A percentile compares a stretch with the other conserved stretches of the same genome.
Conservation (phyloP, 2,888 invertebrate genomes). For the Gnatocerus cornutus region DNA sequence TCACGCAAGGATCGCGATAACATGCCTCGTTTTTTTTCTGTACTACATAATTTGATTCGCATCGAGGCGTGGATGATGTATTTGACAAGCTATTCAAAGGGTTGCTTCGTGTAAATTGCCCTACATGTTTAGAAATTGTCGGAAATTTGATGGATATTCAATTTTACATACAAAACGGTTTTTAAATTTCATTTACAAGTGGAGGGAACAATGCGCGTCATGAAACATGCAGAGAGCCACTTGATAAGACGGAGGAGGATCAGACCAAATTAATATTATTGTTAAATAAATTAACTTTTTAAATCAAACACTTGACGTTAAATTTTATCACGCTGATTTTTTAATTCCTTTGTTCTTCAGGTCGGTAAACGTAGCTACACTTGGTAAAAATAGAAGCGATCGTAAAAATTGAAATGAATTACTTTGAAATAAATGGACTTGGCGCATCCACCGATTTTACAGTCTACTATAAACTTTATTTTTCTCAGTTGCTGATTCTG, state of each 20-base stretch:
- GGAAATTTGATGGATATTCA: constrained; percentile 45
- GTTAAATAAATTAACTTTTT: background rate
- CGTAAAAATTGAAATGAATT: too few relatives aligned
- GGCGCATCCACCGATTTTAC: too few relatives aligned
- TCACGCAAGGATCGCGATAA: constrained; percentile 38
- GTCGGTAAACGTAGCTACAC: too few relatives aligned
- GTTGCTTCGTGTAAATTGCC: constrained; percentile 45
- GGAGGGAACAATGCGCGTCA: constrained; percentile 21
- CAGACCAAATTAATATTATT: background rate
- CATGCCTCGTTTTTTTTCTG: constrained; percentile 29
- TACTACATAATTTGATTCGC: constrained; percentile 45
- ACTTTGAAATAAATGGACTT: too few relatives aligned
- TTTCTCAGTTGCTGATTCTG: too few relatives aligned
- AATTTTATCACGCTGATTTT: too few relatives aligned
- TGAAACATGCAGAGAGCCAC: background rate
- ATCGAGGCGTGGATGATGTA: constrained; percentile 46
- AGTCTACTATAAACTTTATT: too few relatives aligned
- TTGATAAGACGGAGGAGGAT: background rate
- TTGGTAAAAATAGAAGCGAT: too few relatives aligned
- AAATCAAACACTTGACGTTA: too few relatives aligned
- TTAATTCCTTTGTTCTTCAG: too few relatives aligned
- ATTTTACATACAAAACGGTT: constrained; percentile 43
- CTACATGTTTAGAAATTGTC: constrained; percentile 40
- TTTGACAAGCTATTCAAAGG: constrained; percentile 46
- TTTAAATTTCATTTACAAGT: constrained; percentile 34